Base-by-base conservation (phyloP, 1,140 invertebrate genomes). In the Metaphire vulgaris region DNA sequence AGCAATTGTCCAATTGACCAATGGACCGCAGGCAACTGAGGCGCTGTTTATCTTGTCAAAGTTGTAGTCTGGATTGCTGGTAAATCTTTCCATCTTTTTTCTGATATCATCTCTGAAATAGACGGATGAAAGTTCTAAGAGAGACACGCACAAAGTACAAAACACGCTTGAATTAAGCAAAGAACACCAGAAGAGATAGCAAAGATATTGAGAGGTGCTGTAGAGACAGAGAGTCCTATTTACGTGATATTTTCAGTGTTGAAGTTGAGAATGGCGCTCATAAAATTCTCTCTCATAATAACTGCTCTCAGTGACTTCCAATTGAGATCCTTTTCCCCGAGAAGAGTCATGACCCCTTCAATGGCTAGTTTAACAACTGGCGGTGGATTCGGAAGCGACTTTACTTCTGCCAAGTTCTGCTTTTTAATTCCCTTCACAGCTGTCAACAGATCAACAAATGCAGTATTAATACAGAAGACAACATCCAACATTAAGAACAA, bases 401-500 rank as follows among this genome's bases (percentile, higher is more conserved):
- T 90, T 83, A 99, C 93, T 89, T 99, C 98, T 79, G 98, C 96
- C 83, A 99, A 89, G 88, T 99, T 96, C 85, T 98, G 96, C 89
- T 98, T 99, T 90, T 96, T 98, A 87, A 99, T 99, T 70, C 94
- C 96, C 89, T 98, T 97, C 83, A 99, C 98, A 86, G 98, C 97
- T 95, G 88, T 68, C 41, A 56, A 56, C 41, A 56, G n/a, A 56
- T 6, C 41, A 56, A 56, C n/a, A n/a, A n/a, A n/a, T n/a, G n/a
- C n/a, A n/a, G n/a, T n/a, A n/a, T n/a, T n/a, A n/a, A n/a, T n/a
- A n/a, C n/a, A n/a, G n/a, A n/a, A n/a, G n/a, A n/a, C n/a, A n/a
- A n/a, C n/a, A n/a, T n/a, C n/a, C n/a, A n/a, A n/a, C n/a, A n/a
- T n/a, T n/a, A n/a, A n/a, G n/a, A n/a, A n/a, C n/a, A n/a, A n/a